These are phyloP conservation scores for Pygoscelis antarcticus DNA, from an alignment of 2,113 vertebrate genomes.

Conservation along the genomic window DNA sequence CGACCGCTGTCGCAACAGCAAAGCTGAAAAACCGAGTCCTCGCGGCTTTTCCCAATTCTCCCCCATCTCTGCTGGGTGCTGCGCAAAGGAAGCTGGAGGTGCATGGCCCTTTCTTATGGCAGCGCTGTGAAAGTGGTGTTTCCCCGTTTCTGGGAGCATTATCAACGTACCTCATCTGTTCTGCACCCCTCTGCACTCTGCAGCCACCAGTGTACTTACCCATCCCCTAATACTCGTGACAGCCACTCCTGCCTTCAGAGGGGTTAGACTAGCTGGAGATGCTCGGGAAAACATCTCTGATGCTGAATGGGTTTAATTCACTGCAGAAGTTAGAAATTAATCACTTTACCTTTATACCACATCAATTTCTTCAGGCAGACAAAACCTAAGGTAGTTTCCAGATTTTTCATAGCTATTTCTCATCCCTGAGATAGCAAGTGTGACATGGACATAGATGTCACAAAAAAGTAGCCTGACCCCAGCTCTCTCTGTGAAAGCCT, in stretches of 20 bases:
- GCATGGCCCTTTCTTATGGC: not conserved
- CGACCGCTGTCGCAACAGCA: fast-evolving
- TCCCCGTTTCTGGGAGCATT: not conserved
- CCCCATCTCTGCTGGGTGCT: not conserved
- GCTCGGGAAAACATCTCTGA: not conserved
- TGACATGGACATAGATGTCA: not conserved
- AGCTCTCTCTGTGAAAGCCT: not conserved
- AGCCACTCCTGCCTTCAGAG: not conserved
- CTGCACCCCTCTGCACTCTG: not conserved
- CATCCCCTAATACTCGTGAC: fast-evolving
- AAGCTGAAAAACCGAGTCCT: not conserved
- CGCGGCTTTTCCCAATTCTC: not conserved
- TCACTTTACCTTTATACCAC: not conserved
- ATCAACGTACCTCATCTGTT: no score
- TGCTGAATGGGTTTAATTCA: not conserved
- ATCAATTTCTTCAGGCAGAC: not conserved
- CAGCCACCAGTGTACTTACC: not conserved
- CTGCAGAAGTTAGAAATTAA: not conserved
- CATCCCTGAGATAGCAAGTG: not conserved
- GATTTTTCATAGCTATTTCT: not conserved
- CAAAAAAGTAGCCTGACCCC: not conserved
- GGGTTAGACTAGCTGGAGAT: not conserved
- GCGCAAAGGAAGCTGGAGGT: not conserved
- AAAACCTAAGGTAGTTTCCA: not conserved
- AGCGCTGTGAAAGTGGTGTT: fast-evolving